phyloP scores from a whole-genome alignment of 2,888 invertebrate genomes.

The Lithophane ornitopus region DNA sequence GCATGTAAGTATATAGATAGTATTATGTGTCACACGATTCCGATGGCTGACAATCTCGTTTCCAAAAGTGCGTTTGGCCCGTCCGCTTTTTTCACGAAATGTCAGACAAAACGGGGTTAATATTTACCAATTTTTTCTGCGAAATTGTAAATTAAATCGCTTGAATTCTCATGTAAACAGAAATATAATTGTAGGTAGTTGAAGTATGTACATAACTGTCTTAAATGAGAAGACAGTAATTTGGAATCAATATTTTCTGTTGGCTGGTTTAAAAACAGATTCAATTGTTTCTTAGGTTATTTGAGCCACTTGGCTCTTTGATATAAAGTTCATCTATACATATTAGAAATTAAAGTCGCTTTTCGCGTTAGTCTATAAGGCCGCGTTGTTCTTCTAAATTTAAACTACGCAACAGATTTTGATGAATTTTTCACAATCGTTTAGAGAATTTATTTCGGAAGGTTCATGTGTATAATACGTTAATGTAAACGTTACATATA shows the following conservation, averaged over 20 bases:
- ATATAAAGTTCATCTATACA: too few species aligned
- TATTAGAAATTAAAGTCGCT: too few species aligned
- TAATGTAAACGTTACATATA: too few species aligned
- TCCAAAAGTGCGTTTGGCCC: constrained; percentile 19
- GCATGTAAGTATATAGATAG: constrained; percentile 11
- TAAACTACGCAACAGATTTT: too few species aligned
- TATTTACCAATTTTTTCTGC: constrained; percentile 6
- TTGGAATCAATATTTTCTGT: neutral
- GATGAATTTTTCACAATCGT: too few species aligned
- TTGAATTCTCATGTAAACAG: neutral
- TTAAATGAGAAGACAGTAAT: constrained; percentile 5
- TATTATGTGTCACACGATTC: neutral
- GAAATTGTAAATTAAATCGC: constrained; percentile 5
- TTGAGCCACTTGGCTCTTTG: neutral
- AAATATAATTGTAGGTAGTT: neutral
- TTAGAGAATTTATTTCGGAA: too few species aligned
- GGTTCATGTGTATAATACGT: too few species aligned
- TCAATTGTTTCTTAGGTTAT: neutral
- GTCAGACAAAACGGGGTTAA: constrained; percentile 10
- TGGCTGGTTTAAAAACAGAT: neutral
- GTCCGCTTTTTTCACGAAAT: constrained; percentile 2
- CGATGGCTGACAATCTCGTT: constrained; percentile 26
- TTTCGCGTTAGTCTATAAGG: too few species aligned
- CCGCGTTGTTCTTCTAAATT: too few species aligned
- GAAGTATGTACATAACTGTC: too few species aligned